phyloP scores from a whole-genome alignment of 1,140 invertebrate species.

The Brachionus paranguensis region DNA sequence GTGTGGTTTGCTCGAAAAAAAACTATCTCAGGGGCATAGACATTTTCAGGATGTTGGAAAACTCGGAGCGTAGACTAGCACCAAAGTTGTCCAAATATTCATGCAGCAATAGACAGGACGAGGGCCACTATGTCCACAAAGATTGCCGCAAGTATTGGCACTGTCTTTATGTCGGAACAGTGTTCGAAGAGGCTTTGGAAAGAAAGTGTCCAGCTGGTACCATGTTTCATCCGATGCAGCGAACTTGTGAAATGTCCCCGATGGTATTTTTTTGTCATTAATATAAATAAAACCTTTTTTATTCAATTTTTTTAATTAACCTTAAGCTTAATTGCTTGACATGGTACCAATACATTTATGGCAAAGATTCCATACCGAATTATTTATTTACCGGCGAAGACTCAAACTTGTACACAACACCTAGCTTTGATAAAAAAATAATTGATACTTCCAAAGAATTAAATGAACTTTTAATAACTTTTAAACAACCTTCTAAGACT shows the following conservation, averaged over 20 bases:
- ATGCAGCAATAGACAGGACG: conserved; percentile 2
- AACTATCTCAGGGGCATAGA: background rate
- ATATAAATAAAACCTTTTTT: background rate
- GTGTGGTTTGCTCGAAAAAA: background rate
- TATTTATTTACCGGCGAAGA: background rate
- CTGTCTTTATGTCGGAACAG: conserved; percentile 34
- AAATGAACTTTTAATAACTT: background rate
- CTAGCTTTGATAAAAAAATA: background rate
- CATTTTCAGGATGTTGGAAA: background rate
- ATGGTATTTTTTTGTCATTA: background rate
- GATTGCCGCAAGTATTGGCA: conserved; percentile 40
- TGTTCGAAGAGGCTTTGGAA: conserved; percentile 15
- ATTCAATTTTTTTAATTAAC: background rate
- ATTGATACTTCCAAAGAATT: background rate
- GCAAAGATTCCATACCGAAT: background rate
- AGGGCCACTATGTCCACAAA: background rate
- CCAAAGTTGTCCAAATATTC: background rate
- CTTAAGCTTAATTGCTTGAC: background rate
- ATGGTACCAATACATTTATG: conserved; percentile 25
- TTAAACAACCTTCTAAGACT: background rate
- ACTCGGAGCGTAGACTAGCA: background rate
- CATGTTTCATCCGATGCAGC: conserved; percentile 13
- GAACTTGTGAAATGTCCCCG: conserved; percentile 25
- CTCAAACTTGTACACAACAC: background rate
- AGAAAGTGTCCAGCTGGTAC: conserved; percentile 34